Conservation (phyloP, 92 coral and sea anemone species). For the Phenganax subtilis region DNA sequence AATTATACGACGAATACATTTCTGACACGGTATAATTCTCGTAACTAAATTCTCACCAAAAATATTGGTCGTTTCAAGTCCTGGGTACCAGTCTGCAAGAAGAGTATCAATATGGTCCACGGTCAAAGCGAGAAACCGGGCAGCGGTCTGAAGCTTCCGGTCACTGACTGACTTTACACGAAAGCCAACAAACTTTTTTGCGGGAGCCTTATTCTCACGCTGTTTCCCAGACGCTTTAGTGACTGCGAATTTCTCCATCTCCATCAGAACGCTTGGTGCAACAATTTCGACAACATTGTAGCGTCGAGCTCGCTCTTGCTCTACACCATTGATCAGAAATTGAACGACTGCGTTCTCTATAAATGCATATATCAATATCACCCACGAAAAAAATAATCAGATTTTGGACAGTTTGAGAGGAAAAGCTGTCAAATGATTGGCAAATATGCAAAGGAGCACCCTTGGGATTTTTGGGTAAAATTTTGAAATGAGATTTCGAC, state of each 20-base stretch:
- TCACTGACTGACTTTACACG: constrained; percentile 81
- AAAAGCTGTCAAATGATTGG: too few species aligned
- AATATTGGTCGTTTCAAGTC: constrained; percentile 84
- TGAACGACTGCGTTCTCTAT: constrained; percentile 68
- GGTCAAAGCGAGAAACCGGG: constrained; percentile 78
- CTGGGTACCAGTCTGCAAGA: constrained; percentile 99
- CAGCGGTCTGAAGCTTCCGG: constrained; percentile 70
- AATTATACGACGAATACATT: constrained; percentile 56
- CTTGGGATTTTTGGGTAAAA: too few species aligned
- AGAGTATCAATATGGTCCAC: constrained; percentile 92
- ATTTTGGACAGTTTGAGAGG: not conserved
- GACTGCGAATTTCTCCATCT: constrained; percentile 73
- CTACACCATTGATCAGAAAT: constrained; percentile 64
- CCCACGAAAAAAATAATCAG: not conserved
- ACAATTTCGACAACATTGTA: constrained; percentile 76
- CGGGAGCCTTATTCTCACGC: constrained; percentile 48
- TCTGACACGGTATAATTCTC: constrained; percentile 75
- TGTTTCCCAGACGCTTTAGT: constrained; percentile 16
- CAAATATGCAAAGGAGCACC: too few species aligned
- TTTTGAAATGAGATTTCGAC: too few species aligned
- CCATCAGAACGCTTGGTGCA: constrained; percentile 79
- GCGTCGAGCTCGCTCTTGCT: constrained; percentile 58
- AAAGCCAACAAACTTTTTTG: constrained; percentile 59
- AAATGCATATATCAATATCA: not conserved
- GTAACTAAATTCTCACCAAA: constrained; percentile 92